Base-by-base conservation (phyloP, 2,888 invertebrate species). In the Cerceris rybyensis region DNA sequence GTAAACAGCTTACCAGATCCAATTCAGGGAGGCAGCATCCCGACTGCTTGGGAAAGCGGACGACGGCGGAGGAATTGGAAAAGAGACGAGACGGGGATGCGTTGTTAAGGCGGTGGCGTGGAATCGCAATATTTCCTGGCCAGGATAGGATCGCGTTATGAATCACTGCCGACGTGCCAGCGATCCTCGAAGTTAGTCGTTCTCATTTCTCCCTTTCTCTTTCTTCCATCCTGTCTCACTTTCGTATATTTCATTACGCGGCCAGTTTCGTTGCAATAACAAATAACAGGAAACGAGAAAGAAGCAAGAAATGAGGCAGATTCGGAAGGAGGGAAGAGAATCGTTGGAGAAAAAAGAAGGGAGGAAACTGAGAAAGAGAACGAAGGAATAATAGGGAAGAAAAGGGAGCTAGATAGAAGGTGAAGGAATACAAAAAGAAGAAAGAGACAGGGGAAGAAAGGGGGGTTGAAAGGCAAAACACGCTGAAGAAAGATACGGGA, bases 221-320 rank as follows among this genome's bases (percentile, higher is more conserved):
- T 28, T 28, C 28, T 28, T 4, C 4, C 28, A 2, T 28, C 63
- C 73, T 70, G 71, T 68, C 76, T 63, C 71, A 72, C 71, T 83
- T 83, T 83, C 85, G 79, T 83, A 87, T 86, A 88, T 87, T 88
- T 88, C 87, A 88, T 88, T 85, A 85, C 81, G 78, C 77, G 83
- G 79, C 65, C 79, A 78, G 83, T 83, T 84, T 82, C 80, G 75
- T 81, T 75, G 83, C 82, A 85, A 85, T 85, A 88, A 88, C 88
- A 88, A 88, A 87, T 86, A 87, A 83, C 81, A 80, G 80, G 84
- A 81, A 87, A 78, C 6, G 42, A 5, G 46, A 42, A 59, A 55
- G 16, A 55, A 46, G 9, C 11, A 6, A 0, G 0, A 1, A 28
- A 13, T 39, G 0, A 7, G 52, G 9, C 13, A n/a, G 6, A 17